phyloP scores from a whole-genome alignment of 2,113 vertebrate species.

The Semnopithecus entellus region DNA sequence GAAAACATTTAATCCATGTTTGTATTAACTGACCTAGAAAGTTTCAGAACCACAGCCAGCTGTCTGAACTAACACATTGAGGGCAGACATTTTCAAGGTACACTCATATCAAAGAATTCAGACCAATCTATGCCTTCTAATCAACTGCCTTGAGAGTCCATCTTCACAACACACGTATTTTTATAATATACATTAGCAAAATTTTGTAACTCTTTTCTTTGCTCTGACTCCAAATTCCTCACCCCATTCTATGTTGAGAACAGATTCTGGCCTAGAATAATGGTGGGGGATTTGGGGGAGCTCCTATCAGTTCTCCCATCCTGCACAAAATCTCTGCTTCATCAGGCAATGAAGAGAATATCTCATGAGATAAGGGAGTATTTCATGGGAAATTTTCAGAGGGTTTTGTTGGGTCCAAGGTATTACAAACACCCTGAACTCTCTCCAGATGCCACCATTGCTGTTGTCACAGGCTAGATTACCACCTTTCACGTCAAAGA shows the following conservation, averaged over 20 bases:
- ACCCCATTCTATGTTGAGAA: not conserved
- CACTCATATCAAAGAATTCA: not conserved
- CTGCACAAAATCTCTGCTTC: not conserved
- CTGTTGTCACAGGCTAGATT: not conserved
- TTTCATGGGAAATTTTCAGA: not conserved
- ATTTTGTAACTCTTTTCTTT: not conserved
- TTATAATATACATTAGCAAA: not conserved
- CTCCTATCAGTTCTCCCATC: not conserved
- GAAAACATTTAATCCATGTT: not conserved
- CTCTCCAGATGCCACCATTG: not conserved
- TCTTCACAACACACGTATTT: not conserved
- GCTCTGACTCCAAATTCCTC: not conserved
- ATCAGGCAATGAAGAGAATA: not conserved
- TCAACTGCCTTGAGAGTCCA: not conserved
- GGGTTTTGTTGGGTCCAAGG: not conserved
- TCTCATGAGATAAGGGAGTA: not conserved
- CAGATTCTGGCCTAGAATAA: not conserved
- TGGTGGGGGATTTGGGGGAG: not conserved
- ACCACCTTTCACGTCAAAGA: not conserved
- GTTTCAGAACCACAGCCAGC: not conserved
- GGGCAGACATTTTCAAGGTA: not conserved
- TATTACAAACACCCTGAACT: not conserved
- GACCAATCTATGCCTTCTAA: not conserved
- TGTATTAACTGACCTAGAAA: not conserved
- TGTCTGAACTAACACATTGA: not conserved